A percentile compares a stretch with the other conserved stretches of the same genome.
phyloP scores from a whole-genome alignment of 2,797 vertebrate species.

The Selene dorsalis region DNA sequence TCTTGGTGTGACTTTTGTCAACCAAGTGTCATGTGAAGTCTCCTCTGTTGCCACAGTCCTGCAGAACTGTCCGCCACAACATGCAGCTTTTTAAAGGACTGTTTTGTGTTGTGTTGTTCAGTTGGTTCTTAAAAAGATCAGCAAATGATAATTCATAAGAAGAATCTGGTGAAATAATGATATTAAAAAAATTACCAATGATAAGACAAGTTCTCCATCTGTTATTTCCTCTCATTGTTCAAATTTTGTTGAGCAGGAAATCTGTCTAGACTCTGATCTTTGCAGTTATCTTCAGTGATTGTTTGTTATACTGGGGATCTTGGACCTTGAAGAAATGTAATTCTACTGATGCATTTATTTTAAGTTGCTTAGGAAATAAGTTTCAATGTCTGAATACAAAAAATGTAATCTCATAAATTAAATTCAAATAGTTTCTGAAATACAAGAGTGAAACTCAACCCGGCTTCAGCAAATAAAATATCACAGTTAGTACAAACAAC shows the following conservation, averaged over 20 bases:
- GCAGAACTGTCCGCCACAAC: constrained; percentile 13
- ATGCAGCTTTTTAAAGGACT: not conserved
- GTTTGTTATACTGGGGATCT: constrained; percentile 29
- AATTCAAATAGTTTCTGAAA: constrained; percentile 32
- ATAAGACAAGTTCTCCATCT: not conserved
- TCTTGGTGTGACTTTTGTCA: constrained; percentile 46
- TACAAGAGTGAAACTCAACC: constrained; percentile 18
- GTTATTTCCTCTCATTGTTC: not conserved
- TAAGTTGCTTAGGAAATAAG: not conserved
- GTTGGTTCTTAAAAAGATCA: not conserved
- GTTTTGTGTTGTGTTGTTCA: not conserved
- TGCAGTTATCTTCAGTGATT: not conserved
- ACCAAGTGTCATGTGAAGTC: constrained; percentile 34
- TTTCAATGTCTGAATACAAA: constrained; percentile 14
- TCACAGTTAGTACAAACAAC: constrained; percentile 54
- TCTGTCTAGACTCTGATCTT: constrained; percentile 8
- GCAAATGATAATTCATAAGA: not conserved
- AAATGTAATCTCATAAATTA: constrained; percentile 25
- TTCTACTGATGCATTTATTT: constrained; percentile 23
- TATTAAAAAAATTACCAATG: not conserved
- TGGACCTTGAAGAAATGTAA: constrained; percentile 16
- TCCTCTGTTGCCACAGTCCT: constrained; percentile 23
- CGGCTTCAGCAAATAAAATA: constrained; percentile 46
- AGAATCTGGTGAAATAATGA: not conserved
- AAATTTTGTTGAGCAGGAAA: not conserved